These are phyloP conservation scores for Drosophila saltans DNA, from an alignment of 1,140 invertebrate species.

Conservation along the genomic window DNA sequence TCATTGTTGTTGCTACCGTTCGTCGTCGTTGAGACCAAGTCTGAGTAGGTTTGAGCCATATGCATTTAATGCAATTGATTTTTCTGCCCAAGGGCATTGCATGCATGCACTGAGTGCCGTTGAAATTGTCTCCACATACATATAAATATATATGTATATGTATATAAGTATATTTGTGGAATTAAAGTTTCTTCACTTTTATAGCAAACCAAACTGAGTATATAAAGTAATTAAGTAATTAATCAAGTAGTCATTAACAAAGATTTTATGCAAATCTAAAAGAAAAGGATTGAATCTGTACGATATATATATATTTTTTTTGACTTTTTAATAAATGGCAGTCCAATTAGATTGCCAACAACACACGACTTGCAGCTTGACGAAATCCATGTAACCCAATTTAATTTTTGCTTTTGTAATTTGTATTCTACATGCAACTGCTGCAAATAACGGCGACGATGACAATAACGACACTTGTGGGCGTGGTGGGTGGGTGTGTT, in stretches of 20 bases:
- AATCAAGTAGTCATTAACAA: too few relatives aligned
- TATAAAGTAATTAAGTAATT: not conserved
- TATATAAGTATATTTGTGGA: not conserved
- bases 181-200: not conserved
- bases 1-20: constrained; percentile 17
- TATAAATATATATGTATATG: constrained; percentile 1
- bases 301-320: not conserved
- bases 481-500: constrained; percentile 23
- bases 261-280: too few relatives aligned
- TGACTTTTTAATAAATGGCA: not conserved
- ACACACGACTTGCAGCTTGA: not conserved
- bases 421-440: constrained; percentile 55
- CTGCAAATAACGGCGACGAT: constrained; percentile 2
- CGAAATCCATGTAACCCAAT: constrained; percentile 40
- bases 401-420: constrained; percentile 43
- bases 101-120: constrained; percentile 41
- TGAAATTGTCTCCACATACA: not conserved
- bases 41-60: constrained; percentile 47
- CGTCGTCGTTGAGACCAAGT: constrained; percentile 14
- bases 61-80: constrained; percentile 77
- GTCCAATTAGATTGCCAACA: constrained; percentile 1
- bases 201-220: not conserved
- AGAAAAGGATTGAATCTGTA: too few relatives aligned
- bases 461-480: constrained; percentile 27
- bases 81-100: constrained; percentile 69